Base-by-base conservation (phyloP, 2,113 vertebrate genomes). In the Apodemus speciosus region DNA sequence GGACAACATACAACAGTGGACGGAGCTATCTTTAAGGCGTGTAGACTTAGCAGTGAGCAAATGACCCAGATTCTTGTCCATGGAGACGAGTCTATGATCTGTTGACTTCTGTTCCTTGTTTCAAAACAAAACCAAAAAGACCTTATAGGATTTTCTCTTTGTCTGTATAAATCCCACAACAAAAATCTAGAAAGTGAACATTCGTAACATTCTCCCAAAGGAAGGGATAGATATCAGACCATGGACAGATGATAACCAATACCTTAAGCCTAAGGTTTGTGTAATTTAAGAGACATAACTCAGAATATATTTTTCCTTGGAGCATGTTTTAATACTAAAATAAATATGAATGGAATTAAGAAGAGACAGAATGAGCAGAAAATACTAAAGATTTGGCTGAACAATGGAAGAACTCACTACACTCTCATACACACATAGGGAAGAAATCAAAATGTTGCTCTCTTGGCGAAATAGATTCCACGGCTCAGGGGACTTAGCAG, bases 371-470 rank as follows among this genome's bases (percentile, higher is more conserved):
- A 18, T 60, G 40, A 87, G 62, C 11, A 30, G 43, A 30, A 43
- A 53, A 43, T 7, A 49, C 6, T 23, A 18, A 14, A 2, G 23
- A 35, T 46, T 1, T 56, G 9, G 27, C 88, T 32, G 53, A 85
- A 79, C 15, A 46, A 14, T 89, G 35, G 90, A 76, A 68, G 51
- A 77, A 51, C 11, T 3, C 23, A 18, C 7, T 84, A 76, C 58
- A 1, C 16, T 89, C 64, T 16, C 85, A 53, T 15, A 90, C 84
- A 81, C 58, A 75, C 40, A 81, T 1, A 40, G 27, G 11, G 75
- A 92, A 93, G 15, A 83, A 46, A 64, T 69, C 27, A 87, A 94
- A 94, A 77, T 77, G 5, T 46, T 56, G 46, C 40, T 38, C 46
- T 73, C 18, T 88, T 60, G 64, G 14, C 60, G 10, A 11, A 86